Base-by-base conservation (phyloP, 2,113 vertebrate genomes). In the Chaetops frenatus region DNA sequence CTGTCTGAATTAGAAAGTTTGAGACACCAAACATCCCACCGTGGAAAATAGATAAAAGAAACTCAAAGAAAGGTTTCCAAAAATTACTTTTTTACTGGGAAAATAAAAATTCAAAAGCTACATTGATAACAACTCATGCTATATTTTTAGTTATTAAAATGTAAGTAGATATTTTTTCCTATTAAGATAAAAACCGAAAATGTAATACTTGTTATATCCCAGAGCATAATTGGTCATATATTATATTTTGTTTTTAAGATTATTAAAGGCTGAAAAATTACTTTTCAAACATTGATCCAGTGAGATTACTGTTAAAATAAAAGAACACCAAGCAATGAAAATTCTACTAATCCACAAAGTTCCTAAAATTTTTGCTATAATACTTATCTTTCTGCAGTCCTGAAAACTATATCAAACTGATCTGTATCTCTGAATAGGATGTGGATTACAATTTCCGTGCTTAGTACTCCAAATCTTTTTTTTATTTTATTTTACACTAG, bases 341-440 rank as follows among this genome's bases (percentile, higher is more conserved):
- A 93, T 96, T 97, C 72, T 94, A 88, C 94, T 96, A 94, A 94
- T 96, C 35, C 94, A 91, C 80, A 92, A 88, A 94, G 64, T 97
- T 97, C 96, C 84, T 96, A 87, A 97, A 95, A 94, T 97, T 94
- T 96, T 98, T 97, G 76, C 83, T 93, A 28, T 84, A 95, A 95
- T 93, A 86, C 83, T 96, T 97, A 96, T 95, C 91, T 94, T 69
- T 84, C 72, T 90, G 48, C 77, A 88, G 78, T 96, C 95, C 92
- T 94, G 90, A 96, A 89, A 96, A 92, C 81, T 97, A 29, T 94
- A 83, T 96, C 94, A 97, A 95, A 92, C 76, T 93, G 85, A 95
- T 97, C 64, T 80, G 38, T 96, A 93, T 96, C 84, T 96, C 53
- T 5, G 29, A 92, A 96, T 94, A 81, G 88, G 33, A 94, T 85